Evolutionary conservation across 2,113 vertebrate species (phyloP), one percentile per base, ranked within the genome.

Genomic region (Orientallactaga bullata): DNA sequence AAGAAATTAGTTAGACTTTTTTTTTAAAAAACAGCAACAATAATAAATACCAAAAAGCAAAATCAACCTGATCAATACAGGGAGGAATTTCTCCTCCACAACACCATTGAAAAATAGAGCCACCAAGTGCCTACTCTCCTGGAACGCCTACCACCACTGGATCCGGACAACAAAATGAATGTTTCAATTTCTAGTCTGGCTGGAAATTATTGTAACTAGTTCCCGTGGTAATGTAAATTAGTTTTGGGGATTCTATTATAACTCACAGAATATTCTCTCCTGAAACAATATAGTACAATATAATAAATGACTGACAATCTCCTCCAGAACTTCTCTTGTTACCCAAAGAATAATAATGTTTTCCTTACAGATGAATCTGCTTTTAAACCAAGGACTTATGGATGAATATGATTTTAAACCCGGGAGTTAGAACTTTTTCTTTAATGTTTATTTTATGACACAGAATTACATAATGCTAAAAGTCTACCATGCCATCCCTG

Each of bases 171-270:
- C n/a, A 74, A 87, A 92, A 90, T 51, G 30, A 73, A 86, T 55
- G 80, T 94, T 74, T 39, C 42, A 32, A 82, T 89, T 94, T 87
- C 79, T 37, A 80, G 84, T 37, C 58, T 51, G 28, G 76, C 61
- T 93, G 82, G 89, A 94, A 95, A 94, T 93, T 24, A 85, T 37
- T 73, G 35, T 51, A 88, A 90, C 85, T 66, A 8, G 37, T 82
- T 85, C 74, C 78, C 26, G 77, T 60, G 83, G 88, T 32, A 82
- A 87, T 11, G 91, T 60, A 89, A 95, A 91, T 93, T 82, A 91
- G 85, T 87, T 89, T 55, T 80, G 30, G 47, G 61, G 69, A 77
- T 79, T 95, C 47, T 66, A 21, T 76, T 73, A 15, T 37, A 88
- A 95, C 58, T 55, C 26, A 72, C 66, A 58, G 32, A 87, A 72